Base-by-base conservation (phyloP, 1,140 invertebrate genomes). In the Diploscapter pachys region DNA sequence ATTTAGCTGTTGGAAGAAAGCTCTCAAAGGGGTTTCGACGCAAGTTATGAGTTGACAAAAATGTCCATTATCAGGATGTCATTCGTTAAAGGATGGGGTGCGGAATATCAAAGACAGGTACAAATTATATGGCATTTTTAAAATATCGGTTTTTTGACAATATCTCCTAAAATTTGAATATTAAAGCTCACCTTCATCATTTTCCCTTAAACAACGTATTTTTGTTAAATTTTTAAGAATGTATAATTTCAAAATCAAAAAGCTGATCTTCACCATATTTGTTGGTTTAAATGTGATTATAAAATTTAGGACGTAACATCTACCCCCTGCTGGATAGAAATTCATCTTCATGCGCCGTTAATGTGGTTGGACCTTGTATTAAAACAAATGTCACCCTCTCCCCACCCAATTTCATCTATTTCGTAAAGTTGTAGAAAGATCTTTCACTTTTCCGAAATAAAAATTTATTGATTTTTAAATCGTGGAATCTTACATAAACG, bases 1-100 rank as follows among this genome's bases (percentile, higher is more conserved):
- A 76, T 81, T 68, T 73, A 86, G 75, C 78, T 88, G 9, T 78
- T 88, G 5, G 80, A 79, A 53, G 76, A 87, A 56, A 85, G 85
- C 52, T 84, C 86, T 8, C 79, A 81, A 13, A 81, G 86, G 66
- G 88, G 87, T 5, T 88, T 87, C 76, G 87, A 88, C 77, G 85
- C 85, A 49, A 88, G 87, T 5, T 88, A 87, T 74, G 86, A 89
- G 74, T 81, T 88, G 11, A 88, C 86, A 3, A 86, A 88, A 77
- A 88, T 88, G 87, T 89, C 88, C 72, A 85, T 87, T 49, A 88
- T 89, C 78, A 90, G 91, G 79, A 95, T 97, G 93, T 95, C 93
- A 77, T 98, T 98, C 86, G 95, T 98, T 5, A 98, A 98, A 73
- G 83, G 83, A 2, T 98, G 95, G 95, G 95, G 95, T n/a, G 94